Evolutionary conservation across 2,888 invertebrate species (phyloP).

Genomic region (Lysandra coridon): DNA sequence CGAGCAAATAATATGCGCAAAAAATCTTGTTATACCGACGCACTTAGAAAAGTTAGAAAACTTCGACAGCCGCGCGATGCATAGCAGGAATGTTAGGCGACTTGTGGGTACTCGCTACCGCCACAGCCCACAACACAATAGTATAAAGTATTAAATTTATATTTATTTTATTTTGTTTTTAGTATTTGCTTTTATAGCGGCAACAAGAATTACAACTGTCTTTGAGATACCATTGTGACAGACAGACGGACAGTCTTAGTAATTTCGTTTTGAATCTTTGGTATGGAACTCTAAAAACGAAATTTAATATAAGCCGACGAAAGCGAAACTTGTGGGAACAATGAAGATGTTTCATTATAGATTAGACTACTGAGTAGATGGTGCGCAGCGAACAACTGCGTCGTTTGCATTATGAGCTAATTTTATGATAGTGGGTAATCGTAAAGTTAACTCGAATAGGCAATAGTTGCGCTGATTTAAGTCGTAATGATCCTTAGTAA

Average conservation of each 20-base stretch:
- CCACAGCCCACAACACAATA: too few relatives aligned
- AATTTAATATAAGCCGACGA: constrained; percentile 19
- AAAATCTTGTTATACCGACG: too few relatives aligned
- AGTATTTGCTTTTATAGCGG: too few relatives aligned
- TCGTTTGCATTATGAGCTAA: constrained; percentile 1
- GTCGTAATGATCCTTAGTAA: not conserved
- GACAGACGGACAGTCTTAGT: not conserved
- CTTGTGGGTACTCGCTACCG: too few relatives aligned
- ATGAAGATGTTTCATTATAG: constrained; percentile 21
- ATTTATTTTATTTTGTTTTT: too few relatives aligned
- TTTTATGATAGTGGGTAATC: not conserved
- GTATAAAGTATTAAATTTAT: too few relatives aligned
- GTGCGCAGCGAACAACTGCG: not conserved
- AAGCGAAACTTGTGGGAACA: constrained; percentile 22
- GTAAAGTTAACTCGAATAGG: not conserved
- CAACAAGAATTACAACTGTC: too few relatives aligned
- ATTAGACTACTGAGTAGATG: not conserved
- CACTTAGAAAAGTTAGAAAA: too few relatives aligned
- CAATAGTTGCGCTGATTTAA: not conserved
- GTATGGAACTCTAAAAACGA: not conserved
- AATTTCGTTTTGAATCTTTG: not conserved
- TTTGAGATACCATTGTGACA: too few relatives aligned
- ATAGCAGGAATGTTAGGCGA: too few relatives aligned
- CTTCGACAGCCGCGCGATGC: too few relatives aligned
- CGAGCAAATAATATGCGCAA: too few relatives aligned